These are phyloP conservation scores for Ctena decussata DNA, from an alignment of 2,888 invertebrate species.

Conservation along the genomic window DNA sequence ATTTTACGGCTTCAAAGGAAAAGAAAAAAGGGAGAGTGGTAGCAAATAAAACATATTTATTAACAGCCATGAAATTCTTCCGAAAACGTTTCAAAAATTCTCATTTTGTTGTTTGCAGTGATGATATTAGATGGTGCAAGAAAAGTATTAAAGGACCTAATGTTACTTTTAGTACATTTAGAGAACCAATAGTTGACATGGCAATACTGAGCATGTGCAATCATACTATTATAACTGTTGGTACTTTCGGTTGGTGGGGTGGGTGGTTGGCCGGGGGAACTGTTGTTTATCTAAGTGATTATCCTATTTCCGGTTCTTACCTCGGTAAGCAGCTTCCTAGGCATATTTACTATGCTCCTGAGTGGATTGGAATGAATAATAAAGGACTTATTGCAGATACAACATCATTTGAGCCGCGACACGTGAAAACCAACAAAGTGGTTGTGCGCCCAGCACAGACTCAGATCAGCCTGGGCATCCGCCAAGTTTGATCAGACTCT, in stretches of 20 bases:
- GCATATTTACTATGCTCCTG: not conserved
- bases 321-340: not conserved
- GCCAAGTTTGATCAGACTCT: too few species aligned
- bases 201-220: not conserved
- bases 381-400: too few species aligned
- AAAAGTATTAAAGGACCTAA: not conserved
- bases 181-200: not conserved
- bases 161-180: not conserved
- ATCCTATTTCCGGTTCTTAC: not conserved
- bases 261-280: too few species aligned
- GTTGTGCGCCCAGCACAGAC: too few species aligned
- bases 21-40: not conserved
- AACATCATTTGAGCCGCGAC: too few species aligned
- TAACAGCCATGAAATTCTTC: not conserved
- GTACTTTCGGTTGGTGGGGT: too few species aligned
- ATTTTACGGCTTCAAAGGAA: not conserved
- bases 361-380: not conserved
- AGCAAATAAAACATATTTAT: not conserved
- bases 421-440: too few species aligned
- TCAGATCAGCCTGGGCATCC: too few species aligned
- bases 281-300: not conserved
- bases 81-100: not conserved
- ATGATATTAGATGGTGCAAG: not conserved
- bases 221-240: not conserved
- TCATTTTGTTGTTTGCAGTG: conserved; percentile 1